phyloP scores from a whole-genome alignment of 2,113 vertebrate genomes.

The Alexandromys fortis region DNA sequence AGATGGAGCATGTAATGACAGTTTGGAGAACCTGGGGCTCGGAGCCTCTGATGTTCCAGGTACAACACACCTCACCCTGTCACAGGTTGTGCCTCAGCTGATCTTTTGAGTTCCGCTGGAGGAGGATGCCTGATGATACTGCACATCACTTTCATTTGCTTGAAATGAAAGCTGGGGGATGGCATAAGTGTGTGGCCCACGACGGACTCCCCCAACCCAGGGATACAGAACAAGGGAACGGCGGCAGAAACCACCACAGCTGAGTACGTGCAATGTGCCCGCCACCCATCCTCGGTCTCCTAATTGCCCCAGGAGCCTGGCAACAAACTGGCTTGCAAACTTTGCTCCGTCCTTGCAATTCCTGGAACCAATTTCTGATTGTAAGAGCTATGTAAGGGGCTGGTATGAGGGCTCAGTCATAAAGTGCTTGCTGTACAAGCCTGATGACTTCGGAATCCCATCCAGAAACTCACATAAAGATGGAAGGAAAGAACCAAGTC shows the following conservation, averaged over 20 bases:
- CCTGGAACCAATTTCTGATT: not conserved
- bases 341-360: not conserved
- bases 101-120: not conserved
- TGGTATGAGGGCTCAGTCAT: not conserved
- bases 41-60: not conserved
- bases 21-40: not conserved
- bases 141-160: not conserved
- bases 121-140: not conserved
- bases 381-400: not conserved
- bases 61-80: too few relatives aligned
- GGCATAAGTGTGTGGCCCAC: not conserved
- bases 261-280: rapidly evolving
- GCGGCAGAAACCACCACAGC: not conserved
- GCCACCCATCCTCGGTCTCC: not conserved
- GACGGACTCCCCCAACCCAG: not conserved
- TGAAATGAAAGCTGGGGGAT: not conserved
- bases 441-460: not conserved
- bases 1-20: not conserved
- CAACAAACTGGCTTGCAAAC: not conserved
- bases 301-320: not conserved
- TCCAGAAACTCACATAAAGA: not conserved
- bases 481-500: too few relatives aligned
- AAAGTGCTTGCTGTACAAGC: not conserved
- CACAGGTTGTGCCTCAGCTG: not conserved
- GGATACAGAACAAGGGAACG: not conserved